A percentile compares a stretch with the other conserved stretches of the same genome.
phyloP scores from a whole-genome alignment of 2,113 vertebrate species.

The Aldabrachelys gigantea region DNA sequence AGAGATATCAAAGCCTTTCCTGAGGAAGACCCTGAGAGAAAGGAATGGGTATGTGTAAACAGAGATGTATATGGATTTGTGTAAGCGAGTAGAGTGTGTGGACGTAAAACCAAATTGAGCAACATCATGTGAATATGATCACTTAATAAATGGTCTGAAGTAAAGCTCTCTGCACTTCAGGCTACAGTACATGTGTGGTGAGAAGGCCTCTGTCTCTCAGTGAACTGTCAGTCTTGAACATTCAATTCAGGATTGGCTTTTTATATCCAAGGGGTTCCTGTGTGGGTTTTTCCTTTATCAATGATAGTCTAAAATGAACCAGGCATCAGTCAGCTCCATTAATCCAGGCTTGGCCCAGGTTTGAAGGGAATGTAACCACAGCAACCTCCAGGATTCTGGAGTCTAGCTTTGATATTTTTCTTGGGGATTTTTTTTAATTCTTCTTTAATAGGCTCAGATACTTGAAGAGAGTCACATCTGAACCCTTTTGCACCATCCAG shows the following conservation, averaged over 20 bases:
- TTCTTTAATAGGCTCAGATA: not conserved
- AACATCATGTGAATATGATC: not conserved
- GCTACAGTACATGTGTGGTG: not conserved
- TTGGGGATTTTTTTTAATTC: not conserved
- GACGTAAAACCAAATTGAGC: not conserved
- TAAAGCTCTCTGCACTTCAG: not conserved
- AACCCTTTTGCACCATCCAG: not conserved
- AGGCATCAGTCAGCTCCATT: not conserved
- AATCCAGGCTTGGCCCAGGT: not conserved
- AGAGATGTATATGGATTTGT: not conserved
- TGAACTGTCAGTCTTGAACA: not conserved
- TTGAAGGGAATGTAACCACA: not conserved
- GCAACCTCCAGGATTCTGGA: not conserved
- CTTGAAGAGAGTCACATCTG: not conserved
- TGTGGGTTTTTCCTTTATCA: not conserved
- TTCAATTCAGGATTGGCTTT: not conserved
- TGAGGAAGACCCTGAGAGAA: not conserved
- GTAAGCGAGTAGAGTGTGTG: not conserved
- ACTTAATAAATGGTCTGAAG: not conserved
- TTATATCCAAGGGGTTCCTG: not conserved
- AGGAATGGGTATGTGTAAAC: not conserved
- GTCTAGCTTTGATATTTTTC: not conserved
- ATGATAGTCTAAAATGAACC: not conserved
- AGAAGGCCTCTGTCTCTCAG: not conserved
- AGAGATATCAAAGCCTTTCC: conserved; percentile 28